phyloP scores from a whole-genome alignment of 2,113 vertebrate genomes.

The Epinephelus fuscoguttatus region DNA sequence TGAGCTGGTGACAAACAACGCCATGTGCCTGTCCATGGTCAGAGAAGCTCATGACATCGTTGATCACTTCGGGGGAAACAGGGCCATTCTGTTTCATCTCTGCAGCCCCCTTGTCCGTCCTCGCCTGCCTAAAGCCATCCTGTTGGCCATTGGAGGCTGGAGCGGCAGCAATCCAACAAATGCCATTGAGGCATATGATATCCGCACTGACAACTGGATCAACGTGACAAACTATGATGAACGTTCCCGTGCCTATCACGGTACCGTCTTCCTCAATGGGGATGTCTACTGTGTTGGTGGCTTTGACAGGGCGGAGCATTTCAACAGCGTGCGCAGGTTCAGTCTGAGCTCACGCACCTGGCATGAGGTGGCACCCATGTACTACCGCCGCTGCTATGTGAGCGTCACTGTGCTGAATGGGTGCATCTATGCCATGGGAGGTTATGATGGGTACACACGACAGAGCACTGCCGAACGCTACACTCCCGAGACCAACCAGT shows the following conservation, averaged over 20 bases:
- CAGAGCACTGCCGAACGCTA: slow-evolving; percentile 63
- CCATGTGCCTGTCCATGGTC: neutral
- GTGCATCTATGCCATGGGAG: slow-evolving; percentile 67
- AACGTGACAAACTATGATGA: neutral
- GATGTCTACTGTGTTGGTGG: slow-evolving; percentile 64
- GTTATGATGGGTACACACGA: neutral
- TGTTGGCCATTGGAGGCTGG: slow-evolving; percentile 65
- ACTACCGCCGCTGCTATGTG: slow-evolving; percentile 53
- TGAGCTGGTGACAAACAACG: slow-evolving; percentile 14
- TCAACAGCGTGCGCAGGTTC: slow-evolving; percentile 34
- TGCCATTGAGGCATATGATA: slow-evolving; percentile 22
- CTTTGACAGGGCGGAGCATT: slow-evolving; percentile 22
- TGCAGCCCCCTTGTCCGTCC: neutral
- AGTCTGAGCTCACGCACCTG: slow-evolving; percentile 39
- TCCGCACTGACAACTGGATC: slow-evolving; percentile 28
- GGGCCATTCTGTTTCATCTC: rapidly evolving
- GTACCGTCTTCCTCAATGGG: slow-evolving; percentile 36
- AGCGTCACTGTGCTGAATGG: slow-evolving; percentile 51
- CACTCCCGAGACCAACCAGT: slow-evolving; percentile 58
- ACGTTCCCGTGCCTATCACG: slow-evolving; percentile 44
- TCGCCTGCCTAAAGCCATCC: slow-evolving; percentile 53
- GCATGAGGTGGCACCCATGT: slow-evolving; percentile 54
- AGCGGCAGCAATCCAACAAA: neutral
- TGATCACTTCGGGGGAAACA: rapidly evolving
- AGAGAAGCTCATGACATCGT: rapidly evolving